Evolutionary conservation across 2,113 vertebrate species (phyloP).

Genomic region (Hepsetus odoe): DNA sequence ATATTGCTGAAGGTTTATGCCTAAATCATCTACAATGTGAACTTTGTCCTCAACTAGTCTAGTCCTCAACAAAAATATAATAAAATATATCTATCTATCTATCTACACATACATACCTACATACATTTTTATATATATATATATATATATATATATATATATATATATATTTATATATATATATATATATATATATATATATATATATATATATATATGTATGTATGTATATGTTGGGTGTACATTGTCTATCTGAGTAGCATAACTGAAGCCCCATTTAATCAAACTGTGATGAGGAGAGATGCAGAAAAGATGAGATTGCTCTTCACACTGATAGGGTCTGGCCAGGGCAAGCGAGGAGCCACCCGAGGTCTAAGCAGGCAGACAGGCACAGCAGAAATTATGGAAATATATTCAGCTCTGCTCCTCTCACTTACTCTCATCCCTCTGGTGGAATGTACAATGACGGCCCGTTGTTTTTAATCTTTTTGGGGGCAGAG

Average conservation of each 20-base stretch:
- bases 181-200: no score
- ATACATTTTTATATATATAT: no score
- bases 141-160: no score
- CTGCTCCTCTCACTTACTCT: conserved; percentile 46
- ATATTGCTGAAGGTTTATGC: no score
- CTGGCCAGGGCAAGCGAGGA: conserved; percentile 50
- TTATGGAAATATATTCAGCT: conserved; percentile 58
- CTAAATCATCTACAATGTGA: no score
- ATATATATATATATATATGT: neutral
- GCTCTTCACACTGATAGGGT: conserved; percentile 57
- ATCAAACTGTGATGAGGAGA: conserved; percentile 58
- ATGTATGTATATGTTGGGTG: conserved; percentile 28
- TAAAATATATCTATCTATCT: no score
- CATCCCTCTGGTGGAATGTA: conserved; percentile 52
- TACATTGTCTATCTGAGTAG: conserved; percentile 50
- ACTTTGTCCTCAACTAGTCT: no score
- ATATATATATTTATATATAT: no score
- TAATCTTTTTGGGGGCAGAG: conserved; percentile 42
- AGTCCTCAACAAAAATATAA: no score
- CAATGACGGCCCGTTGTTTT: conserved; percentile 49
- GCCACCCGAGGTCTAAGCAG: conserved; percentile 53
- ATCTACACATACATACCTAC: no score
- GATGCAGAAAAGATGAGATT: conserved; percentile 58
- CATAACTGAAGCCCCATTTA: conserved; percentile 57
- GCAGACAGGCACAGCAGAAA: conserved; percentile 47